phyloP scores from a whole-genome alignment of 2,888 invertebrate genomes.

The Drosophila colorata region DNA sequence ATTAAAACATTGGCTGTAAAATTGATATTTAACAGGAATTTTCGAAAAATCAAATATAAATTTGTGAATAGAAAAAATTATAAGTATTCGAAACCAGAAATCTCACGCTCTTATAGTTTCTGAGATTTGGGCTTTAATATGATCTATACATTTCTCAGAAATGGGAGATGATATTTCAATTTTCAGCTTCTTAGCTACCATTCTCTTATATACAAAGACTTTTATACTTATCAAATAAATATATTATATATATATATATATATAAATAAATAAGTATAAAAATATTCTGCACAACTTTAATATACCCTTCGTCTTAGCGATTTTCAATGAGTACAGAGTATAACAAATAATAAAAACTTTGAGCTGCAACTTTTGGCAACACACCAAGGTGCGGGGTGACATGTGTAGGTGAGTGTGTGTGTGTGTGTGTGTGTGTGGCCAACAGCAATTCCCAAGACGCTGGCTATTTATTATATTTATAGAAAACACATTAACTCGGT shows the following conservation, averaged over 20 bases:
- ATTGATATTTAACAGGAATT: too few relatives aligned
- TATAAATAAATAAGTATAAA: too few relatives aligned
- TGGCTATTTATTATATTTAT: slow-evolving; percentile 65
- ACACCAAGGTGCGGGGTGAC: not conserved
- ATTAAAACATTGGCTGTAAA: too few relatives aligned
- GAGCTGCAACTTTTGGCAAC: slow-evolving; percentile 24
- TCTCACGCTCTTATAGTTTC: too few relatives aligned
- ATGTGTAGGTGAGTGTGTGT: slow-evolving; percentile 5
- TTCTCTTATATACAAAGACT: not conserved
- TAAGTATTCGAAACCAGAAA: too few relatives aligned
- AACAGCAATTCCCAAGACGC: slow-evolving; percentile 42
- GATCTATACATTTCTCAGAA: too few relatives aligned
- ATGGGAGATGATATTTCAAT: too few relatives aligned
- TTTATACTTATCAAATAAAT: not conserved
- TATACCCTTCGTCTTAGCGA: not conserved
- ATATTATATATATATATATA: not conserved
- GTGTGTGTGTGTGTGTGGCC: slow-evolving; percentile 5
- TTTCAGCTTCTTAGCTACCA: not conserved
- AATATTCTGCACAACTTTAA: not conserved
- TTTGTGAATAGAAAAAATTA: too few relatives aligned
- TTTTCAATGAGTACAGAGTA: not conserved
- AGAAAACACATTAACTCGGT: slow-evolving; percentile 70
- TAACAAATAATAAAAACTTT: slow-evolving; percentile 39
- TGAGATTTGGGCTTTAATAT: too few relatives aligned
- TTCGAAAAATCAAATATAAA: too few relatives aligned